Base-by-base conservation (phyloP, 1,140 invertebrate genomes). In the Zaprionus kolodkinae region DNA sequence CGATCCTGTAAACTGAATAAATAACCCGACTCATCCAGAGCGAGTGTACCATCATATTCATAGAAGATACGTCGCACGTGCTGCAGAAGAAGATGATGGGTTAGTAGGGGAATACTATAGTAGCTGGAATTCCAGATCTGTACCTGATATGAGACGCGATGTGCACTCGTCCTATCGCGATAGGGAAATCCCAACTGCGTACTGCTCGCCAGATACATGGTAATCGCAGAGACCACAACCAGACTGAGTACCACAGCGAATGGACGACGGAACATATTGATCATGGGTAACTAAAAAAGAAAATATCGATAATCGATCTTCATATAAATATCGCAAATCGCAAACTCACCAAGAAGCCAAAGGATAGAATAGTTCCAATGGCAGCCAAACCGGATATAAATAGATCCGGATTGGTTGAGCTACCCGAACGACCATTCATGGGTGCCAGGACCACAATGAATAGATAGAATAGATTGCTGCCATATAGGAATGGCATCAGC, bases 181-280 rank as follows among this genome's bases (percentile, higher is more conserved):
- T 96, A 97, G 3, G 96, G 96, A 92, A 96, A 96, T 33, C 96
- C 96, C 17, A 96, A 81, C 6, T 95, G 94, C 11, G 95, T 95
- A 40, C 95, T 89, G 71, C 61, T 50, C 1, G 95, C 93, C 55
- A 95, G 45, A 94, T 93, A 95, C 78, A 94, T 94, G 54, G 95
- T 73, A 21, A 68, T 5, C 6, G 21, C 50, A 10, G 95, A 81
- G 1, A 94, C 85, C n/a, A 93, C 93, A 52, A 95, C 94, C 17
- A 86, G 38, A 3, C 36, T 40, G 6, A 77, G 15, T 1, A 83
- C 13, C 12, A 80, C 60, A 35, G 67, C 15, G 5, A 70, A 59
- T 0, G 80, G 67, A 4, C 64, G 62, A 13, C 75, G 78, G 63
- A 86, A 83, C 45, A 83, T 72, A 27, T 77, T 82, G 12, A 75